Percentiles rank a stretch among this genome's conserved stretches.
Conservation (phyloP, 2,797 vertebrate genomes). For the Clarias laeviceps region DNA sequence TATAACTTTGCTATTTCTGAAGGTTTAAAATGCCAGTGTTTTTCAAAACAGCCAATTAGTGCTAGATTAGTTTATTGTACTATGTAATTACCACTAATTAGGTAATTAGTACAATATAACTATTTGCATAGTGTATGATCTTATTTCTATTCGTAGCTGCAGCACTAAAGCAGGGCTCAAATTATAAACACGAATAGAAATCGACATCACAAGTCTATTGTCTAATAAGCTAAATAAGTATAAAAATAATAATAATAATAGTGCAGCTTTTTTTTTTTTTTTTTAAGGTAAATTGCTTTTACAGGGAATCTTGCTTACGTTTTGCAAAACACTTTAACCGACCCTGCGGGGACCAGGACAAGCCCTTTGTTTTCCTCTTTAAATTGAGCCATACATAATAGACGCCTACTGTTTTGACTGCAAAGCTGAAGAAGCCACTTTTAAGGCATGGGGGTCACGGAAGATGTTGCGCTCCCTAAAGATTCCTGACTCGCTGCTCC, state of each 20-base stretch:
- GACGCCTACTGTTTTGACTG: slow-evolving; percentile 18
- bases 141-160: too few relatives aligned
- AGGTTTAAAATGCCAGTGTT: not conserved
- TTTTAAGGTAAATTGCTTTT: not conserved
- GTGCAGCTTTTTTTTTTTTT: too few relatives aligned
- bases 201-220: not conserved
- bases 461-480: not conserved
- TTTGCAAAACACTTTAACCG: not conserved
- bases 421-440: slow-evolving; percentile 2
- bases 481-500: slow-evolving; percentile 6
- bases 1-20: not conserved
- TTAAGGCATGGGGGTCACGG: slow-evolving; percentile 5
- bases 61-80: too few relatives aligned
- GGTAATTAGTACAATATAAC: too few relatives aligned
- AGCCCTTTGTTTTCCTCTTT: not conserved
- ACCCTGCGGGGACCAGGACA: not conserved
- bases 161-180: not conserved
- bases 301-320: not conserved
- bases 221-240: not conserved
- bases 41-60: too few relatives aligned
- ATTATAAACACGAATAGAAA: not conserved
- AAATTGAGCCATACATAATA: slow-evolving; percentile 30
- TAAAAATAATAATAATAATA: not conserved
- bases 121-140: too few relatives aligned
- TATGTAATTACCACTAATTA: too few relatives aligned